phyloP scores from a whole-genome alignment of 2,113 vertebrate genomes.

The Pteropus alecto region DNA sequence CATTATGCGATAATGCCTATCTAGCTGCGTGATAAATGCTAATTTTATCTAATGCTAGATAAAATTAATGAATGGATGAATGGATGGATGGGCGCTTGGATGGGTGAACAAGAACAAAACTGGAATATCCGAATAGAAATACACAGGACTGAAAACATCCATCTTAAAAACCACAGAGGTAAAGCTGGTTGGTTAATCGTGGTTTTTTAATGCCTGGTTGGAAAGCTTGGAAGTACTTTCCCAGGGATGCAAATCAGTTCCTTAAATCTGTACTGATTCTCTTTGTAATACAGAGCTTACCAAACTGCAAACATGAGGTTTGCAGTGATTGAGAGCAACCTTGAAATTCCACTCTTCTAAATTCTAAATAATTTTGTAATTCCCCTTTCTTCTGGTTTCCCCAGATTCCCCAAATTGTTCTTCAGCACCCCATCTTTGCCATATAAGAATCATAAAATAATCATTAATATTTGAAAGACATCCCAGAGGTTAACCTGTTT shows the following conservation, averaged over 20 bases:
- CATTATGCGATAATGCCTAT: neutral
- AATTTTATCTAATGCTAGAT: neutral
- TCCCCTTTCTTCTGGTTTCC: neutral
- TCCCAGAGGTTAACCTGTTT: neutral
- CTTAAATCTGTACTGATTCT: neutral
- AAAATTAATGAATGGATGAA: neutral
- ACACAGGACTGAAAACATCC: neutral
- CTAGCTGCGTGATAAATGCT: too few relatives aligned
- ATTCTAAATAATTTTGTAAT: neutral
- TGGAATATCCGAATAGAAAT: neutral
- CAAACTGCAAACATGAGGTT: neutral
- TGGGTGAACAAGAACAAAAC: neutral
- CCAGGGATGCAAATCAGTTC: accelerated
- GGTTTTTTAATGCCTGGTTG: neutral
- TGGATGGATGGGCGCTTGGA: neutral
- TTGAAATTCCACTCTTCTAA: neutral
- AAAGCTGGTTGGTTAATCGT: neutral
- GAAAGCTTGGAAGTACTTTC: neutral
- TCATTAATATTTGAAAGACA: neutral
- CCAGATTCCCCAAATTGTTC: neutral
- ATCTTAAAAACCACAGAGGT: neutral
- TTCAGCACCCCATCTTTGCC: neutral
- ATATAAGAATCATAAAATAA: neutral
- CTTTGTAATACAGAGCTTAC: neutral
- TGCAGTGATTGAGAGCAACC: neutral